Evolutionary conservation across 1,140 invertebrate genomes (phyloP).

Genomic region (Tribolium madens): DNA sequence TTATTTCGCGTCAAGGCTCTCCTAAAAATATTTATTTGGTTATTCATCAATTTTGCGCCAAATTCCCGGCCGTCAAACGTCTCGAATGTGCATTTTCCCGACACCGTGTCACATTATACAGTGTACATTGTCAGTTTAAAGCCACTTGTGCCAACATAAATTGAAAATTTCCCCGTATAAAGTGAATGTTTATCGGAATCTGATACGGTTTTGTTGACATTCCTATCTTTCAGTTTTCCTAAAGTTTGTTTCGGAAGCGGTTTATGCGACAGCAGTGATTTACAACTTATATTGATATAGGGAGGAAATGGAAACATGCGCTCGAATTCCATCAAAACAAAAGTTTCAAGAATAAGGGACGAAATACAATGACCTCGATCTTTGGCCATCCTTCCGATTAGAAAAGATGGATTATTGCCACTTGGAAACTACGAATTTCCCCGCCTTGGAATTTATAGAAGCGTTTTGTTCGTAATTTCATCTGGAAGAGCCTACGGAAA

Average conservation of each 20-base stretch:
- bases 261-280: constrained; percentile 32
- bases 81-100: background rate
- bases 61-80: background rate
- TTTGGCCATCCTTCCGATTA: constrained; percentile 2
- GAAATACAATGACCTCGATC: constrained; percentile 26
- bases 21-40: background rate
- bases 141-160: background rate
- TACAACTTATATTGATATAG: constrained; percentile 35
- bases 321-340: constrained; percentile 36
- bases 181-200: constrained; percentile 34
- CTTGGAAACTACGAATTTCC: constrained; percentile 16
- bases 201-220: constrained; percentile 36
- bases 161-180: constrained; percentile 22
- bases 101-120: constrained; percentile 2
- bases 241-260: constrained; percentile 36
- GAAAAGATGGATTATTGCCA: constrained; percentile 7
- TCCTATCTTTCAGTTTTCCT: constrained; percentile 34
- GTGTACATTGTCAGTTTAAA: constrained; percentile 5
- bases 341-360: constrained; percentile 22
- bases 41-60: too few relatives aligned
- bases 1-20: too few relatives aligned
- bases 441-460: constrained; percentile 13
- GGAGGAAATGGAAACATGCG: constrained; percentile 34
- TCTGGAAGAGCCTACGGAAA: background rate
- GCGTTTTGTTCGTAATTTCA: constrained; percentile 13